phyloP scores from a whole-genome alignment of 2,888 invertebrate genomes.

The Diploptera punctata region DNA sequence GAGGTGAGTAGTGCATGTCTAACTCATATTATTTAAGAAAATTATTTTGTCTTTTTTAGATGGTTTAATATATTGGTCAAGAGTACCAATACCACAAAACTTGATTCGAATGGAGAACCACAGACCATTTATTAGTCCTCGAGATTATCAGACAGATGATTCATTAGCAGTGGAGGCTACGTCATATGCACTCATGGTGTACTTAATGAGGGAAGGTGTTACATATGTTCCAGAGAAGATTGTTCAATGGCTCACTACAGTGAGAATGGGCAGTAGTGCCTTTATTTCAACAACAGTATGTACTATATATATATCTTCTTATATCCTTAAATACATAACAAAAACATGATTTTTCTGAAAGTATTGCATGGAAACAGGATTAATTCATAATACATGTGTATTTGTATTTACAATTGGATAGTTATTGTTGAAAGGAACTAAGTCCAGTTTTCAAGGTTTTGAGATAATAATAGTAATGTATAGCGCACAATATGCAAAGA shows the following conservation, averaged over 20 bases:
- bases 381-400: too few relatives aligned
- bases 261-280: constrained; percentile 54
- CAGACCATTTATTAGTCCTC: constrained; percentile 54
- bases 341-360: too few relatives aligned
- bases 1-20: too few relatives aligned
- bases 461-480: too few relatives aligned
- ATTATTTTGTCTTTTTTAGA: constrained; percentile 48
- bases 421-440: too few relatives aligned
- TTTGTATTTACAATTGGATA: too few relatives aligned
- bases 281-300: constrained; percentile 55
- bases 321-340: too few relatives aligned
- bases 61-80: constrained; percentile 56
- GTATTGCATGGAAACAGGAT: too few relatives aligned
- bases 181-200: constrained; percentile 60
- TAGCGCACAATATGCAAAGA: too few relatives aligned
- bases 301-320: too few relatives aligned
- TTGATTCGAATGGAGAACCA: constrained; percentile 53
- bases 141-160: constrained; percentile 56
- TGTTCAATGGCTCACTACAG: constrained; percentile 55
- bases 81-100: constrained; percentile 48
- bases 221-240: constrained; percentile 53
- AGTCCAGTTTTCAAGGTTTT: too few relatives aligned
- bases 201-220: constrained; percentile 54
- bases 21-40: too few relatives aligned
- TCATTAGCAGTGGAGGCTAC: constrained; percentile 61